Conservation (phyloP, 2,888 invertebrate species). For the Eilema depressum region DNA sequence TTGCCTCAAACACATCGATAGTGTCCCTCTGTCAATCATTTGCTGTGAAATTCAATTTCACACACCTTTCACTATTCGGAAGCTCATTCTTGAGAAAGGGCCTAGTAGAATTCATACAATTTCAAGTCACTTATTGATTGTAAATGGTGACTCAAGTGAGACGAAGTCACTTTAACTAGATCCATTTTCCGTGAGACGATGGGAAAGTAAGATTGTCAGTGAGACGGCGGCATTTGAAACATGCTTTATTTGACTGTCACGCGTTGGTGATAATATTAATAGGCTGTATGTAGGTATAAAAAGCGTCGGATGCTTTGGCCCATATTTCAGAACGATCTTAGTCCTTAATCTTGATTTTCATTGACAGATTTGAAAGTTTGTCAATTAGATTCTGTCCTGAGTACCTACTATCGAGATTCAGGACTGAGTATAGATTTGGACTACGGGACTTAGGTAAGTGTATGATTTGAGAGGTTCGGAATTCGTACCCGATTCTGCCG, state of each 20-base stretch:
- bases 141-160: conserved; percentile 19
- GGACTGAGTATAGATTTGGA: too few relatives aligned
- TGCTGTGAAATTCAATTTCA: conserved; percentile 24
- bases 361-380: too few relatives aligned
- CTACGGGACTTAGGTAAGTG: too few relatives aligned
- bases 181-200: neutral
- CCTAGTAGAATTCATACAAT: conserved; percentile 27
- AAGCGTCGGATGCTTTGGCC: too few relatives aligned
- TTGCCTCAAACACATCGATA: too few relatives aligned
- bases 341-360: too few relatives aligned
- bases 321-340: too few relatives aligned
- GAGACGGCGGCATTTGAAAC: neutral
- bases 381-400: too few relatives aligned
- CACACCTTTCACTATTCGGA: conserved; percentile 24
- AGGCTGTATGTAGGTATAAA: too few relatives aligned
- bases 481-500: too few relatives aligned
- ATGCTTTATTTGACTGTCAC: neutral
- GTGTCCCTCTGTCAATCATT: neutral
- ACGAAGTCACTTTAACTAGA: conserved; percentile 12
- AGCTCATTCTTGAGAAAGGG: conserved; percentile 30
- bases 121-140: conserved; percentile 30
- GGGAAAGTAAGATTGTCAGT: neutral
- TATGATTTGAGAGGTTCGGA: too few relatives aligned
- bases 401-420: too few relatives aligned
- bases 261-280: neutral